Conservation (phyloP, 2,797 vertebrate species). For the Rhyacichthys aspro region DNA sequence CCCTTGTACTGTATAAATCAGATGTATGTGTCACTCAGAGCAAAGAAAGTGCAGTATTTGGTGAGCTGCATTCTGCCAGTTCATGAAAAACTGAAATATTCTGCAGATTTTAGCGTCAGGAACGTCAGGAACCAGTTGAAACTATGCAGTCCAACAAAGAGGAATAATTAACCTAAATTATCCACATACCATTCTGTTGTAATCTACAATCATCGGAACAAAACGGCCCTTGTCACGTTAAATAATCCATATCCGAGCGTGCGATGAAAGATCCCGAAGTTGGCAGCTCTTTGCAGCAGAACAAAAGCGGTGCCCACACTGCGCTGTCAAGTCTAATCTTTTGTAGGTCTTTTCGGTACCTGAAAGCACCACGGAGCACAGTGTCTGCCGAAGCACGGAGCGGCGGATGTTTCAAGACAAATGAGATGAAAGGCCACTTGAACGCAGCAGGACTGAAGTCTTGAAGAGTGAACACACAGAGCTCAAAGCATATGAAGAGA, state of each 20-base stretch:
- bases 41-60: too few relatives aligned
- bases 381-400: conserved; percentile 1
- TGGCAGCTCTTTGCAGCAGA: neutral
- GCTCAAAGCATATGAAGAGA: neutral
- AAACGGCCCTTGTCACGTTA: neutral
- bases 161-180: too few relatives aligned
- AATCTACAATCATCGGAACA: too few relatives aligned
- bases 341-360: neutral
- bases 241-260: neutral
- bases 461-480: conserved; percentile 5
- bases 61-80: too few relatives aligned
- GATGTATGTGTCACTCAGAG: too few relatives aligned
- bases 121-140: too few relatives aligned
- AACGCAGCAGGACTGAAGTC: conserved; percentile 13
- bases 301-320: neutral
- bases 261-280: neutral
- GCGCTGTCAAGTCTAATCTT: neutral
- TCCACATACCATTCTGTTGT: too few relatives aligned
- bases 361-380: conserved; percentile 8
- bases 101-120: too few relatives aligned
- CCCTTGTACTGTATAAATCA: too few relatives aligned
- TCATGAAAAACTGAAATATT: too few relatives aligned
- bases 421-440: conserved; percentile 9
- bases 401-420: conserved; percentile 3
- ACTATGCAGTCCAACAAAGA: too few relatives aligned